phyloP scores from a whole-genome alignment of 1,140 invertebrate species.

The Manduca sexta region DNA sequence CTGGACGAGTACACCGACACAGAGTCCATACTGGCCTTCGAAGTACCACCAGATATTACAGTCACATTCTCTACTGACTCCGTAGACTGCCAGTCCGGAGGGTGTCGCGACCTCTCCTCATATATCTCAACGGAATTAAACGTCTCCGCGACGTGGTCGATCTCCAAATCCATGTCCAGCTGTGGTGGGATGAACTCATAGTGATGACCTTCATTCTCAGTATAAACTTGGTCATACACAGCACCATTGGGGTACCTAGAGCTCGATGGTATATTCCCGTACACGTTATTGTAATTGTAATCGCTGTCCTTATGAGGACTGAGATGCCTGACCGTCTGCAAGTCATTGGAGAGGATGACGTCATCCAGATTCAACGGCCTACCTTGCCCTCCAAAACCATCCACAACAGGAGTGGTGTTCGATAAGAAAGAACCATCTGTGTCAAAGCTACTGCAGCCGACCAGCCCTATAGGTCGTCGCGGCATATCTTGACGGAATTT shows the following conservation, averaged over 20 bases:
- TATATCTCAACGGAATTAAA: slow-evolving; percentile 63
- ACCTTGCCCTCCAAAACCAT: slow-evolving; percentile 66
- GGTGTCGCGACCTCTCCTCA: slow-evolving; percentile 37
- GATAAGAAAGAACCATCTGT: slow-evolving; percentile 62
- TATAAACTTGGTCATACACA: slow-evolving; percentile 64
- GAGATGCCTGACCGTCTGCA: slow-evolving; percentile 34
- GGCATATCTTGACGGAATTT: slow-evolving; percentile 54
- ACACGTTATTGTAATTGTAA: slow-evolving; percentile 59
- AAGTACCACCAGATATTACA: slow-evolving; percentile 51
- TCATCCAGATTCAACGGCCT: slow-evolving; percentile 62
- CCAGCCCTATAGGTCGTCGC: slow-evolving; percentile 54
- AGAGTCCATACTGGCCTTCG: slow-evolving; percentile 66
- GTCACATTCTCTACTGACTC: slow-evolving; percentile 63
- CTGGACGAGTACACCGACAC: slow-evolving; percentile 73
- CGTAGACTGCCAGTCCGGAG: slow-evolving; percentile 40
- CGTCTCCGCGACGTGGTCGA: slow-evolving; percentile 44
- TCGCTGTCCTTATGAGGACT: slow-evolving; percentile 45
- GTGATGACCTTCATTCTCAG: slow-evolving; percentile 64
- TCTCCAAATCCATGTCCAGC: slow-evolving; percentile 43
- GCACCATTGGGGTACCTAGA: slow-evolving; percentile 41
- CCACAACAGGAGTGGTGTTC: slow-evolving; percentile 68
- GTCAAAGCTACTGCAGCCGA: slow-evolving; percentile 62
- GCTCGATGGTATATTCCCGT: slow-evolving; percentile 44
- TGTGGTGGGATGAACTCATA: slow-evolving; percentile 60
- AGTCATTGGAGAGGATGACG: slow-evolving; percentile 45